Evolutionary conservation across 1,140 invertebrate genomes (phyloP), one percentile per base, ranked within the genome.

Genomic region (Drosophila suzukii): DNA sequence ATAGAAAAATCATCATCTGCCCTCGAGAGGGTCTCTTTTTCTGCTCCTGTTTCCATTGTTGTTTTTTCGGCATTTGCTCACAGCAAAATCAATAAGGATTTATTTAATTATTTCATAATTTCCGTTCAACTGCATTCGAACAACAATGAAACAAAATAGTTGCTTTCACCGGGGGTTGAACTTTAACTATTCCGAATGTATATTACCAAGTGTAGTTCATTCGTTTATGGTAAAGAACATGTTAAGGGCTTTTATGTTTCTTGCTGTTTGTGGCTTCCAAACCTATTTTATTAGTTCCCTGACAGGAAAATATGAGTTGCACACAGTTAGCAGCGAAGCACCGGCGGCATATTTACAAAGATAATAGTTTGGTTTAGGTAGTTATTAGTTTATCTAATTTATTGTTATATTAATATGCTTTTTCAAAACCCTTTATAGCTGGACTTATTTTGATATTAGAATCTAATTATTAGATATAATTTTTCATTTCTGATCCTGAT

Each of bases 1-100:
- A 85, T 85, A 82, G 68, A 54, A 76, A 73, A 75, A 75, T 78
- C 57, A 59, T 79, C 76, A 79, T 84, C 80, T 59, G 59, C 76
- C 55, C 15, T 74, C 66, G 67, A 65, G 77, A 39, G 60, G 55
- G 34, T 66, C 43, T 39, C 53, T 50, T 13, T 47, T 27, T 38
- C 30, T 8, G 32, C 32, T 34, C 32, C 7, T 10, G 32, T 34
- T 47, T 44, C 66, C 43, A 34, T 65, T 68, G 53, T 68, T 67
- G 59, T 76, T 46, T 38, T 30, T 30, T 61, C 47, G 32, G 20
- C 20, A 17, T 38, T 39, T 11, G 38, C 43, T 39, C 41, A 53
- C 41, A 51, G 12, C 54, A 17, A 67, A 74, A 73, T 73, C 47
- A 59, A 61, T 73, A 61, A 34, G 70, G 46, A 73, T 73, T 51